Base-by-base conservation (phyloP, 2,113 vertebrate species). In the Solea senegalensis region DNA sequence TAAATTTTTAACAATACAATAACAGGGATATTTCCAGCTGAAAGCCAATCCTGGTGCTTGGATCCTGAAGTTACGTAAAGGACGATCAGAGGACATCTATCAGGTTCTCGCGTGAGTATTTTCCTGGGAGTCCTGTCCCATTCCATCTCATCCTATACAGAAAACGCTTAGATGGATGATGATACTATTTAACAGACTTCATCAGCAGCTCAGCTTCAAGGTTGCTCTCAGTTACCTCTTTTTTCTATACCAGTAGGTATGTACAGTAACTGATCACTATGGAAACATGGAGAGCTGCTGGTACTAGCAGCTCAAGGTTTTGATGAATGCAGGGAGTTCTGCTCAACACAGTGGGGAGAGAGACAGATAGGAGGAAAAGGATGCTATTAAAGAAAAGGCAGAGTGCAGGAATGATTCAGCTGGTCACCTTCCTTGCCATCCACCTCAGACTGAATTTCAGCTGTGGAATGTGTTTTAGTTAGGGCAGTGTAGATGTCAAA, bases 11-110 rank as follows among this genome's bases (percentile, higher is more conserved):
- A 81, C 44, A 9, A 68, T 53, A 78, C 8, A n/a, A 81, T 40
- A 9, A 70, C 85, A 98, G 98, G 98, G 98, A 0, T 99, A 99
- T 93, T 99, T 99, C 91, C 98, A 99, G 71, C 87, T 99, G 78
- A 99, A 99, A 94, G 97, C 97, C 73, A 99, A 97, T 82, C 97
- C 98, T 13, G 98, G 97, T 21, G 94, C 96, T 44, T 99, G 98
- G 97, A 94, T 67, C 0, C 84, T 99, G 59, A 93, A 93, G 60
- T 80, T 99, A 76, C 96, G 96, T n/a, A 92, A 97, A 92, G 97
- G 97, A 65, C 95, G 95, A 78, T 99, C 97, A 1, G 94, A 97
- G 81, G 96, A 98, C 27, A 97, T 97, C 85, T 99, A 98, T 86
- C 92, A 95, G 78, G 90, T 99, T 85, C 86, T 95, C 69, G 91